phyloP scores from a whole-genome alignment of 2,113 vertebrate species.

The Hucho hucho region DNA sequence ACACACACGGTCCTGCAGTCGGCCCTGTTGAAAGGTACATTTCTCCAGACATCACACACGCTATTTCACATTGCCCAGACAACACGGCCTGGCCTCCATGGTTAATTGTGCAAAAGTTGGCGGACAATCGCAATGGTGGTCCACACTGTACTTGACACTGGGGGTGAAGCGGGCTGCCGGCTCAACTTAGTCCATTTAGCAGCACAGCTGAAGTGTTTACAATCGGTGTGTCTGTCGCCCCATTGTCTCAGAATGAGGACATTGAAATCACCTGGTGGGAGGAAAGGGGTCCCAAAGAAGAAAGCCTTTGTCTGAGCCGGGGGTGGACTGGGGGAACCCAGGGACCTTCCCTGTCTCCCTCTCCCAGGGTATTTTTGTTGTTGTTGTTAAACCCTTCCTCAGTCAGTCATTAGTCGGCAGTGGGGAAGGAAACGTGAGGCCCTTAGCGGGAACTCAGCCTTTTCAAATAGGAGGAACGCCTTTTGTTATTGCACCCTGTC shows the following conservation, averaged over 20 bases:
- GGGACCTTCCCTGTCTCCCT: constrained; percentile 38
- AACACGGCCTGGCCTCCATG: constrained; percentile 1
- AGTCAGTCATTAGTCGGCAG: constrained; percentile 85
- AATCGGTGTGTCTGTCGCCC: constrained; percentile 74
- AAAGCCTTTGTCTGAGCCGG: constrained; percentile 81
- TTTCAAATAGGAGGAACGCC: constrained; percentile 85
- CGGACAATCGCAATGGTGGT: constrained; percentile 34
- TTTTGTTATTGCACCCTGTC: constrained; percentile 95
- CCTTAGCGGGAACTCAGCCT: constrained; percentile 85
- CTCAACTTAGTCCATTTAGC: constrained; percentile 56
- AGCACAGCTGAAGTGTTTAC: constrained; percentile 68
- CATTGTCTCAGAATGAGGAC: constrained; percentile 74
- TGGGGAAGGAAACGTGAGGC: constrained; percentile 79
- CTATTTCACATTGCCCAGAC: constrained; percentile 3
- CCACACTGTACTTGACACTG: constrained; percentile 42
- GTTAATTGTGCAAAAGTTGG: constrained; percentile 43
- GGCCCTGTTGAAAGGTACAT: neutral
- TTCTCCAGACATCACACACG: constrained; percentile 1
- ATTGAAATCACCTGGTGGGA: constrained; percentile 87
- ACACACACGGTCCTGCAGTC: neutral
- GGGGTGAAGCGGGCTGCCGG: constrained; percentile 7
- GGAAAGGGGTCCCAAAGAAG: constrained; percentile 81
- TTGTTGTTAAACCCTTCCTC: constrained; percentile 79
- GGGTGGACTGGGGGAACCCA: constrained; percentile 61
- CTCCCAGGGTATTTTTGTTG: constrained; percentile 58